These are phyloP conservation scores for Petroica traversi DNA, from an alignment of 2,113 vertebrate species.

Conservation along the genomic window DNA sequence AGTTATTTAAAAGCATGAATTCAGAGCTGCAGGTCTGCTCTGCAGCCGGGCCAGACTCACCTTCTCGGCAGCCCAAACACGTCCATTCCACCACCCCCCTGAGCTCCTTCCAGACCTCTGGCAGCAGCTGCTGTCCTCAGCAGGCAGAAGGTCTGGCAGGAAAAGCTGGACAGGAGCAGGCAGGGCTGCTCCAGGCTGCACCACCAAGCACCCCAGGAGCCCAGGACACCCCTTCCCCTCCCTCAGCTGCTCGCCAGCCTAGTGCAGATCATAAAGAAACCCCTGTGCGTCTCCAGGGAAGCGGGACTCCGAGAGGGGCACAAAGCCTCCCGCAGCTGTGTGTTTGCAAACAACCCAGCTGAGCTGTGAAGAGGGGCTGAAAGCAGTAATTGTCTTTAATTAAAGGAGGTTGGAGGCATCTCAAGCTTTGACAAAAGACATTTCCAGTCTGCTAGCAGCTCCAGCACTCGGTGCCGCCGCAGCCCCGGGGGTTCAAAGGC, in stretches of 20 bases:
- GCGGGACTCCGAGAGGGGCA: conserved; percentile 48
- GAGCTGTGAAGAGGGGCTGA: conserved; percentile 82
- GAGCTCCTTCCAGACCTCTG: rapidly evolving
- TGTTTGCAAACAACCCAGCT: conserved; percentile 84
- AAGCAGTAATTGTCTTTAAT: conserved; percentile 89
- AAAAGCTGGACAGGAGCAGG: background rate
- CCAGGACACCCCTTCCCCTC: background rate
- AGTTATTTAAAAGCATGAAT: rapidly evolving
- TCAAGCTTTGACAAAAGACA: conserved; percentile 78
- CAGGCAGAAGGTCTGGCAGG: background rate
- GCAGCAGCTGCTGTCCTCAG: rapidly evolving
- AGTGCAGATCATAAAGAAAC: conserved; percentile 55
- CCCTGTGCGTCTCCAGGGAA: conserved; percentile 76
- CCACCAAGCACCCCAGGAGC: background rate
- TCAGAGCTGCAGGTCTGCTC: background rate
- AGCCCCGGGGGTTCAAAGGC: background rate
- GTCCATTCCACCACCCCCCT: rapidly evolving
- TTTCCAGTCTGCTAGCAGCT: conserved; percentile 75
- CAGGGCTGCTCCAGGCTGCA: background rate
- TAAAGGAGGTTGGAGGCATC: conserved; percentile 82
- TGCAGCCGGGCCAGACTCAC: background rate
- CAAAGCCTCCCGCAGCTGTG: conserved; percentile 80
- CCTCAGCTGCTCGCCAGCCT: background rate
- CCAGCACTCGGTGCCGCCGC: conserved; percentile 14
- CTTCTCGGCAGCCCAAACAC: background rate